Base-by-base conservation (phyloP, 1,140 invertebrate genomes). In the Samia ricini region DNA sequence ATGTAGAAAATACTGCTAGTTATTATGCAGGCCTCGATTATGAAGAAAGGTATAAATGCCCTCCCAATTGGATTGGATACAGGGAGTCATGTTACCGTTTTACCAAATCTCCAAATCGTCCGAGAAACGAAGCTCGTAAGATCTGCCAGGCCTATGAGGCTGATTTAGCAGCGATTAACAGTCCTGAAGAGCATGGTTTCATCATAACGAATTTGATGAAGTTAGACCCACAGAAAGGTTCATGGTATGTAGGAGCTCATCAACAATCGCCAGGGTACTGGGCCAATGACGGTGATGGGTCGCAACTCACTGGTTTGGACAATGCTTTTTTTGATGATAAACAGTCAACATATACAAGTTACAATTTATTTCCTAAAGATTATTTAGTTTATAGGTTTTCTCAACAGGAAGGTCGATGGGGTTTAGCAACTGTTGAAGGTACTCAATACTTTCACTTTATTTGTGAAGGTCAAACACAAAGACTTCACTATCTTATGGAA, bases 141-240 rank as follows among this genome's bases (percentile, higher is more conserved):
- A 95, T 96, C 64, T 98, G 97, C 85, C 93, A 95, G 84, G 93
- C 94, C 0, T 96, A 94, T 82, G 95, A 95, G 72, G 93, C 96
- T 18, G 96, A 98, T 79, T 82, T 99, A 33, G 90, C 96, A 0
- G 94, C 95, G 65, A 92, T 98, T 7, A 96, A 95, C 78, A 94
- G 91, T 56, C 86, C 95, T 3, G 97, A 98, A 60, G 97, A 99
- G 79, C 97, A 98, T 92, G 93, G 94, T 0, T 98, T 97, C 81
- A 89, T 98, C 12, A 91, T 97, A 1, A 92, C 95, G 64, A 94
- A 96, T 72, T 88, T 99, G 5, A 93, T 95, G 70, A 91, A 93
- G 74, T 92, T 95, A 69, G 97, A 98, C 91, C 96, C 96, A 21
- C 95, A 97, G 65, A 95, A 96, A 81, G 91, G 95, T 55, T 92